Base-by-base conservation (phyloP, 2,113 vertebrate genomes). In the Mustela nigripes region DNA sequence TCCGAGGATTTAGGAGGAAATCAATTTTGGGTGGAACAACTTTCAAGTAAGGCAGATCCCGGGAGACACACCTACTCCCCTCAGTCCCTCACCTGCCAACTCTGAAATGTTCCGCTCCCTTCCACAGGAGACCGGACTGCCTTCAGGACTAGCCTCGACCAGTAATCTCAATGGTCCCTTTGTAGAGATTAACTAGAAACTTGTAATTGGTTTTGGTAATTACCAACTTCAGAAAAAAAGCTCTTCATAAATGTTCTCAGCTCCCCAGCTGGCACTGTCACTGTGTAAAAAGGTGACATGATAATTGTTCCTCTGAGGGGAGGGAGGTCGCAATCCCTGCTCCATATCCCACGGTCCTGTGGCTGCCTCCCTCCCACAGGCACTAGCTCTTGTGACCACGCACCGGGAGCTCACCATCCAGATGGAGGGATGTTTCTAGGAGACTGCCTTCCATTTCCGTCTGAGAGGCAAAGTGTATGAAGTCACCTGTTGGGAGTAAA, bases 381-480 rank as follows among this genome's bases (percentile, higher is more conserved):
- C 36, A 22, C 7, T 6, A 12, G 11, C 19, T 2, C 11, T 21
- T 4, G 12, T 15, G 42, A 33, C 6, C 5, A 1, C 48, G 24
- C 24, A 19, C 81, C 3, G 36, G 9, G 56, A 63, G 24, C 36
- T 36, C 80, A 83, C 56, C 7, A 3, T 28, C 60, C 62, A 86
- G 62, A 33, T 9, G 4, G 5, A 42, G 4, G 11, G 42, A 86
- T n/a, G 45, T 12, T 22, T 67, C 42, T 22, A 63, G 31, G 24
- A 42, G 7, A 48, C 26, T n/a, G 22, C 22, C 48, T 86, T 24
- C 62, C 48, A 24, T 50, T 50, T 31, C 69, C 10, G 36, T 14
- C 18, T 45, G 53, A 74, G 18, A 53, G 24, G 65, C 65, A 42
- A 48, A 76, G 26, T 33, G 50, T 76, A 12, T 31, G 31, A 71